Evolutionary conservation across 2,888 invertebrate genomes (phyloP), one percentile per base, ranked within the genome.

Genomic region (Stenolophus ochropezus): DNA sequence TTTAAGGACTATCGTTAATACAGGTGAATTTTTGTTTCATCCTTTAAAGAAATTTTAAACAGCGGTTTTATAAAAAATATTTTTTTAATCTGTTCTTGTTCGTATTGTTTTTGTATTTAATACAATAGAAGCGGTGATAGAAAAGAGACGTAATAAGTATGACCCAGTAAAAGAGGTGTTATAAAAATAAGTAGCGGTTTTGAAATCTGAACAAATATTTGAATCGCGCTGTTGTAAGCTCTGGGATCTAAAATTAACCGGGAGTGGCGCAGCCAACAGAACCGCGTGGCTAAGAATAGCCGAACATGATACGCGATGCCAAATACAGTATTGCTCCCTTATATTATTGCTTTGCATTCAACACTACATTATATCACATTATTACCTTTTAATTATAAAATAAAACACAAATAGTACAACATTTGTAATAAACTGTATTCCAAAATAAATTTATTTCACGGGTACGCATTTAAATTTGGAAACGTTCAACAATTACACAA

Each of bases 221-320:
- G 53, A 56, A 21, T 42, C 61, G n/a, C 56, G 80, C 56, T 80
- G 71, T 25, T 80, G 73, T 73, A 73, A 80, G 81, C 74, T 61
- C 75, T 58, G 47, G 23, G 61, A 42, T 81, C 81, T 81, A 81
- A 75, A 23, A 61, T 75, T 81, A 81, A 75, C 18, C 74, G 51
- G 23, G 25, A 83, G 80, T 82, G 77, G 82, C 71, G 83, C 84
- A 83, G 83, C 84, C 53, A 21, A 61, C 21, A 58, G 5, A 33
- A 42, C 51, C 11, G n/a, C 56, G 42, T 20, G 14, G 71, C 80
- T 80, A 80, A 80, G 58, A 80, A 80, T 80, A 80, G 80, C 33
- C 53, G 80, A 80, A 80, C 23, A 25, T 23, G 80, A 80, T 80
- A 80, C 73, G 73, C 80, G 73, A 42, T 18, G 56, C 80, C 80